A percentile compares a stretch with the other conserved stretches of the same genome.
Evolutionary conservation across 2,113 vertebrate genomes (phyloP).

Genomic region (Clupea harengus): DNA sequence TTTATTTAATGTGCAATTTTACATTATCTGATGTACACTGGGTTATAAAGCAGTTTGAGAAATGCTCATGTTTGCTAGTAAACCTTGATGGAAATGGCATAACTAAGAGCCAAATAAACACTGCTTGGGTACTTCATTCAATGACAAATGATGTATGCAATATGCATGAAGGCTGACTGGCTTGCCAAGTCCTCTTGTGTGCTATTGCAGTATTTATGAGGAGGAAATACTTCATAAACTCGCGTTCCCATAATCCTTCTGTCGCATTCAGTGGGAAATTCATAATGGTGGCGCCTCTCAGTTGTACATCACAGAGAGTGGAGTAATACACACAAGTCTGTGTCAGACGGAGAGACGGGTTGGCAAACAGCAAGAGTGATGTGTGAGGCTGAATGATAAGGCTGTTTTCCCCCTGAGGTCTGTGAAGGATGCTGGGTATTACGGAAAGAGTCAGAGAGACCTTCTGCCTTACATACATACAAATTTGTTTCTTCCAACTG

Average conservation of each 20-base stretch:
- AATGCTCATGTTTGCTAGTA: neutral
- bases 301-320: conserved; percentile 8
- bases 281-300: neutral
- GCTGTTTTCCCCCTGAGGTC: neutral
- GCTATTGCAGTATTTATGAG: neutral
- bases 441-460: neutral
- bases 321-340: neutral
- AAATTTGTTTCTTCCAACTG: neutral
- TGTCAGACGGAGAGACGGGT: neutral
- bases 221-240: neutral
- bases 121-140: neutral
- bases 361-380: no score
- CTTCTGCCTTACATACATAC: neutral
- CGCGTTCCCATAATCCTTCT: neutral
- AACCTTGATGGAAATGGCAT: neutral
- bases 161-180: neutral
- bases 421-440: neutral
- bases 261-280: neutral
- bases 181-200: neutral
- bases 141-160: neutral
- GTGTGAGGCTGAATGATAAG: no score
- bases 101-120: neutral
- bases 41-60: neutral
- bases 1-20: neutral
- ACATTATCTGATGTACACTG: neutral